Percentiles rank a stretch among this genome's conserved stretches.
Evolutionary conservation across 2,888 invertebrate genomes (phyloP).

Genomic region (Smittia aterrima): DNA sequence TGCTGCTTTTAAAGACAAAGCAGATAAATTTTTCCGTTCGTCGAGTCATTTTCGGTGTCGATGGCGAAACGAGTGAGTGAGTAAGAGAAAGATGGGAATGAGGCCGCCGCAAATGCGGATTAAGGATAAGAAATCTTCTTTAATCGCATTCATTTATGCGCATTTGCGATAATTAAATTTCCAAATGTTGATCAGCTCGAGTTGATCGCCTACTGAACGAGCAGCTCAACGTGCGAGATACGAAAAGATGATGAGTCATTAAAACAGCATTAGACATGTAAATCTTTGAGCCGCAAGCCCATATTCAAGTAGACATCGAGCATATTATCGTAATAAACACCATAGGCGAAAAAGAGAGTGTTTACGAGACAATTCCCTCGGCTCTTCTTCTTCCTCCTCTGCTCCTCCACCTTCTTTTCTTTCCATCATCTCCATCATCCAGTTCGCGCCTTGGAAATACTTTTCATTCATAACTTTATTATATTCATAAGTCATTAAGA

Average conservation of each 20-base stretch:
- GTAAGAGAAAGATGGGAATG: background rate
- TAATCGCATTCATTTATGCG: constrained; percentile 8
- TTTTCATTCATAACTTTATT: constrained; percentile 42
- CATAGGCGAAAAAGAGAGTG: constrained; percentile 30
- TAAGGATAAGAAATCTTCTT: constrained; percentile 18
- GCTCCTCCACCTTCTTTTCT: constrained; percentile 2
- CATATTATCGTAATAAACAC: constrained; percentile 31
- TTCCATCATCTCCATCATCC: constrained; percentile 11
- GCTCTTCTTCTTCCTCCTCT: constrained; percentile 28
- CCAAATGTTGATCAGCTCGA: background rate
- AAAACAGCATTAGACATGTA: constrained; percentile 33
- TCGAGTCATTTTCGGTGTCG: constrained; percentile 1
- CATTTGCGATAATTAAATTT: constrained; percentile 21
- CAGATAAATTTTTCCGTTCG: background rate
- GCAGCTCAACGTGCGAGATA: background rate
- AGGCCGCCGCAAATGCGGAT: constrained; percentile 28
- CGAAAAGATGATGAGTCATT: constrained; percentile 35
- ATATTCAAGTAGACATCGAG: constrained; percentile 24
- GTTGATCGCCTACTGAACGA: too few species aligned
- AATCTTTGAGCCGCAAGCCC: constrained; percentile 29
- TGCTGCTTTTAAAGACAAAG: background rate
- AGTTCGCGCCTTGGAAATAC: constrained; percentile 14
- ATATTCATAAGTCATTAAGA: constrained; percentile 41
- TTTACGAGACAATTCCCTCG: constrained; percentile 36
- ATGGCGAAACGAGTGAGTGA: background rate